Evolutionary conservation across 2,888 invertebrate species (phyloP).

Genomic region (Drosophila percnosoma): DNA sequence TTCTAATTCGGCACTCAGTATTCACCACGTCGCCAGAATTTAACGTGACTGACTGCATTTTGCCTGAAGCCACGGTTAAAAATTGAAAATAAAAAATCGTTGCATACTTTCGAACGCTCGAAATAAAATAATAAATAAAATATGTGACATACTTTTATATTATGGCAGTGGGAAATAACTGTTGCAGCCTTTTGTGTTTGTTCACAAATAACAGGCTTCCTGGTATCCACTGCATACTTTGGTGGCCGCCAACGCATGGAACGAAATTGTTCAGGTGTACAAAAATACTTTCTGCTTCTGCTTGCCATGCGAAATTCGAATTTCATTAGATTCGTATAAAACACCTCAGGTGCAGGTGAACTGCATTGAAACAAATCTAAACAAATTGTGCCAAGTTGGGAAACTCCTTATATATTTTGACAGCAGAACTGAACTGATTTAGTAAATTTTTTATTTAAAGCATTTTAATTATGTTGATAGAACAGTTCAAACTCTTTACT

Average conservation of each 20-base stretch:
- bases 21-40: not conserved
- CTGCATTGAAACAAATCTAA: not conserved
- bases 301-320: not conserved
- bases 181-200: not conserved
- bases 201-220: not conserved
- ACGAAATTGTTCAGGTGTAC: not conserved
- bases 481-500: not conserved
- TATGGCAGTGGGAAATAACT: not conserved
- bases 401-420: not conserved
- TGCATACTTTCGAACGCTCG: not conserved
- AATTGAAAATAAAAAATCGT: not conserved
- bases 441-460: not conserved
- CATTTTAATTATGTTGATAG: not conserved
- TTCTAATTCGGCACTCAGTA: not conserved
- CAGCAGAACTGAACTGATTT: not conserved
- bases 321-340: not conserved
- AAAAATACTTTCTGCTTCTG: not conserved
- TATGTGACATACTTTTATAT: not conserved
- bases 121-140: not conserved
- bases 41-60: not conserved
- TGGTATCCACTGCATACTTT: not conserved
- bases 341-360: not conserved
- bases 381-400: not conserved
- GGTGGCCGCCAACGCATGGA: not conserved
- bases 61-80: not conserved